Conservation (phyloP, 2,113 vertebrate genomes). For the Laticauda colubrina region DNA sequence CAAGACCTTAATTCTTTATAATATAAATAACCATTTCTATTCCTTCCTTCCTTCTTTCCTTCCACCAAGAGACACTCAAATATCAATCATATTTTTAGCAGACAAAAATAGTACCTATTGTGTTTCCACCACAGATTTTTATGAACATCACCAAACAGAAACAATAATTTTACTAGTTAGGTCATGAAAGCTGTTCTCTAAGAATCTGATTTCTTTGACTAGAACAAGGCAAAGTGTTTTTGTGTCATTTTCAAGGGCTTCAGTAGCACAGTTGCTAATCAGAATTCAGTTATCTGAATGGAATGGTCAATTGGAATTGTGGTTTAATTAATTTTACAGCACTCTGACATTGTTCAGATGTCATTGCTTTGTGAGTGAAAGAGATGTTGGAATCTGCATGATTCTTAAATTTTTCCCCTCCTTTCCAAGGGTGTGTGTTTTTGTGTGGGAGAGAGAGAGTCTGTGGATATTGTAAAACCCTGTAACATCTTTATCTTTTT, state of each 20-base stretch:
- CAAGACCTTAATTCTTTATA: neutral
- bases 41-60: neutral
- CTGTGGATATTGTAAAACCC: neutral
- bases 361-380: neutral
- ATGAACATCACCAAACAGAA: neutral
- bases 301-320: neutral
- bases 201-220: neutral
- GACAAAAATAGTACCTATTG: neutral
- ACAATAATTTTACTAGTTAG: neutral
- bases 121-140: neutral
- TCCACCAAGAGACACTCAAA: neutral
- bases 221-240: neutral
- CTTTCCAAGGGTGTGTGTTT: neutral
- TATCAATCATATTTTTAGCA: neutral
- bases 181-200: neutral
- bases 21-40: neutral
- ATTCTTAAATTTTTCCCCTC: neutral
- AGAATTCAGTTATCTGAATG: neutral
- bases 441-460: neutral
- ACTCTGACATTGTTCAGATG: constrained; percentile 1
- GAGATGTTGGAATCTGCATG: neutral
- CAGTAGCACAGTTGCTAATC: neutral
- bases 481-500: neutral
- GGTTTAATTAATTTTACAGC: neutral
- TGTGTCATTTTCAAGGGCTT: constrained; percentile 18